Evolutionary conservation across 2,797 vertebrate species (phyloP).

Genomic region (Cossypha dichroa): DNA sequence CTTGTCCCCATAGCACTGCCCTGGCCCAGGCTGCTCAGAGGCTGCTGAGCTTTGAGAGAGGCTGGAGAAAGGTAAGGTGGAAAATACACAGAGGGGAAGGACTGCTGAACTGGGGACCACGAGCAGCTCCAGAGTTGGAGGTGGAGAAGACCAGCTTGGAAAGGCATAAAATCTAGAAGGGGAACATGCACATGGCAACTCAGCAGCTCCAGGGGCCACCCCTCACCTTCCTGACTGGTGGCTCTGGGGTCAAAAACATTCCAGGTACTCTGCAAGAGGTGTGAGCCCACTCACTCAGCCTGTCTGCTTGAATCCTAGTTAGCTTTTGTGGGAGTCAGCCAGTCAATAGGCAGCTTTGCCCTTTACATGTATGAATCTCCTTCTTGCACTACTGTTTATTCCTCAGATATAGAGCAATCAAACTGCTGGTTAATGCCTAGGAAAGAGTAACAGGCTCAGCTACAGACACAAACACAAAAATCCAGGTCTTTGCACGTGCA

Average conservation of each 20-base stretch:
- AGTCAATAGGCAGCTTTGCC: background rate
- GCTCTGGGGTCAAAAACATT: too few relatives aligned
- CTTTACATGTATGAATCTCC: background rate
- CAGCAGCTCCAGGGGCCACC: background rate
- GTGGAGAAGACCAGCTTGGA: background rate
- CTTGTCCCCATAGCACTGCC: background rate
- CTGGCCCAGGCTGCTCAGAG: background rate
- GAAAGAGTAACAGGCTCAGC: background rate
- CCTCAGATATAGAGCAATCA: background rate
- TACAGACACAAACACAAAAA: background rate
- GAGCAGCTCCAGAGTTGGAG: background rate
- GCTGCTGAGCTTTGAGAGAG: background rate
- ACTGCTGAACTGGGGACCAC: background rate
- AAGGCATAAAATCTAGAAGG: background rate
- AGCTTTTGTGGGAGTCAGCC: background rate
- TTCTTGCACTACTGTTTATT: background rate
- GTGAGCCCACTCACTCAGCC: background rate
- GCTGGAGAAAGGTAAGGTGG: background rate
- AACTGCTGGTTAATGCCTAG: background rate
- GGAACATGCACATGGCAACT: background rate
- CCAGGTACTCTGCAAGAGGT: background rate
- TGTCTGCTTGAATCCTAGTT: background rate
- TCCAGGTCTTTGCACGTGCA: background rate
- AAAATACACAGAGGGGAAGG: background rate
- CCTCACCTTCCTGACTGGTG: background rate